Base-by-base conservation (phyloP, 2,888 invertebrate species). In the Allophyes oxyacanthae region DNA sequence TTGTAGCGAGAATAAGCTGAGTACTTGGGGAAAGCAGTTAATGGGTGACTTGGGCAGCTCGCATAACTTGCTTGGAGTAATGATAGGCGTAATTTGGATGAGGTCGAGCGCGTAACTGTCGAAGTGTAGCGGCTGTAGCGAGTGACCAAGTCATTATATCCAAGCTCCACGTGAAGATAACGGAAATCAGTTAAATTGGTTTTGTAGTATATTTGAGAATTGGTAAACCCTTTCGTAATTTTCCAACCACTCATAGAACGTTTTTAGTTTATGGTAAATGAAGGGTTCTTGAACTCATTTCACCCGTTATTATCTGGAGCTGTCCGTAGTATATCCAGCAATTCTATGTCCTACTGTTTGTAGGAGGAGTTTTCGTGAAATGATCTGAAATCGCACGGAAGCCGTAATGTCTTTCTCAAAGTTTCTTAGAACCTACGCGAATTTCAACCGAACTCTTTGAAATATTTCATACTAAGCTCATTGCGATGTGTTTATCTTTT, bases 21-120 rank as follows among this genome's bases (percentile, higher is more conserved):
- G n/a, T 54, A 54, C 33, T 26, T 40, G 41, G 82, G 77, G 86
- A 88, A 86, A 90, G 87, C 72, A 72, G 82, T 74, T 86, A 84
- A 86, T 87, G 83, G 79, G 67, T 61, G 74, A 78, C 78, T 66
- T 65, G 53, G 45, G 52, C 76, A 50, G 26, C 44, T 54, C 57
- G 33, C 62, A 60, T 74, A 61, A 61, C 55, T 45, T 20, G 49
- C 34, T 42, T 13, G 13, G 54, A 55, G 44, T 48, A 42, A 42
- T 36, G 6, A 48, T 46, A 52, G 26, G 51, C 14, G 49, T 73
- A 55, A 69, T 64, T 72, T 43, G 63, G 73, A 51, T 45, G 55
- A 61, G 64, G 50, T 54, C 44, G 52, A 41, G 38, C 50, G 50
- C 48, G 48, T 56, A 41, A 51, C 58, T 57, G 59, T 43, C 51